Evolutionary conservation across 53 echinoderm and acorn worm species (phyloP).

Genomic region (Paelopatides confundens): DNA sequence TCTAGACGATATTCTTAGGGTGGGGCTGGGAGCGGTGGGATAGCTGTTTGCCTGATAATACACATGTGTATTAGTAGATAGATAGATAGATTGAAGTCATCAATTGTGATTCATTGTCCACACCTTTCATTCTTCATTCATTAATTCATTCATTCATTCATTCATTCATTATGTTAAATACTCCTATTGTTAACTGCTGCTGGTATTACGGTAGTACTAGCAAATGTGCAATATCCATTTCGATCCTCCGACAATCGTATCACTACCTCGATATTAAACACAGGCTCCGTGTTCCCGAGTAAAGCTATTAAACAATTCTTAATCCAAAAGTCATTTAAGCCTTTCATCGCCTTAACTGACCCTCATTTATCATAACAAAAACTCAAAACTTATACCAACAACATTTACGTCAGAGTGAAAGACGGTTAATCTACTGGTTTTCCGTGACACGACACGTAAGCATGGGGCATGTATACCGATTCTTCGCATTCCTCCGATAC

Average conservation of each 20-base stretch:
- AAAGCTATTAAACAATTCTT: neutral
- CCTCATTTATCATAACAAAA: neutral
- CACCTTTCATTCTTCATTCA: too few species aligned
- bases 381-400: conserved; percentile 11
- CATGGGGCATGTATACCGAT: neutral
- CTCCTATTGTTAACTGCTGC: too few species aligned
- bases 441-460: neutral
- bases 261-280: neutral
- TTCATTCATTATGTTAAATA: too few species aligned
- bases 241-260: neutral
- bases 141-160: too few species aligned
- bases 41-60: too few species aligned
- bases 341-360: neutral
- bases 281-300: neutral
- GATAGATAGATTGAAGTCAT: too few species aligned
- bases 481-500: conserved; percentile 13
- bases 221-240: neutral
- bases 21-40: too few species aligned
- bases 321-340: conserved; percentile 1
- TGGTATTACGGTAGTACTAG: too few species aligned
- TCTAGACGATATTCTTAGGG: too few species aligned
- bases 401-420: neutral
- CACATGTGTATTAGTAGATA: too few species aligned
- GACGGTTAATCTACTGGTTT: neutral
- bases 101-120: too few species aligned